Evolutionary conservation across 53 echinoderm and acorn worm genomes (phyloP).

Genomic region (Echinarachnius parma): DNA sequence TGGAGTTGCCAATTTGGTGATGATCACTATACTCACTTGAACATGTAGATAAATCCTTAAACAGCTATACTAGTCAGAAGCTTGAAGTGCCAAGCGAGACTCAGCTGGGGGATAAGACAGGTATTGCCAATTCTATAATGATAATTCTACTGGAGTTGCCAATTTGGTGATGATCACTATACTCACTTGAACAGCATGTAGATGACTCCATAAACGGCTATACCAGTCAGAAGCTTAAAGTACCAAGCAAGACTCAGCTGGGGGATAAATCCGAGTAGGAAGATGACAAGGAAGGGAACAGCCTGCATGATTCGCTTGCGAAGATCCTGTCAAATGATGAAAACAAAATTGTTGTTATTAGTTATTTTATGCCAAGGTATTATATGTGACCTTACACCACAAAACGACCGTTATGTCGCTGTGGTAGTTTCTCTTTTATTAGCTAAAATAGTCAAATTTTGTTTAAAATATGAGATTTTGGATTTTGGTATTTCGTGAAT

Average conservation of each 20-base stretch:
- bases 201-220: constrained; percentile 14
- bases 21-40: constrained; percentile 53
- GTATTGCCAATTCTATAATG: no score
- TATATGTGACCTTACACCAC: no score
- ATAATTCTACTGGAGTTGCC: no score
- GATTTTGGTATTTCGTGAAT: no score
- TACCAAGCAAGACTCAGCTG: constrained; percentile 50
- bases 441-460: no score
- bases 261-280: constrained; percentile 81
- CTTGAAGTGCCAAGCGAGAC: not conserved
- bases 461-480: no score
- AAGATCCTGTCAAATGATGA: constrained; percentile 43
- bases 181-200: constrained; percentile 46
- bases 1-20: no score
- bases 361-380: no score
- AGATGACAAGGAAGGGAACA: constrained; percentile 61
- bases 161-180: no score
- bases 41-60: constrained; percentile 11
- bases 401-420: no score
- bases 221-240: constrained; percentile 34
- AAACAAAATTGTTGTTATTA: not conserved
- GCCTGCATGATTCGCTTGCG: constrained; percentile 56
- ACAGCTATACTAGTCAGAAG: not conserved
- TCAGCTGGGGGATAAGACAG: not conserved
- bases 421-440: no score